A percentile compares a stretch with the other conserved stretches of the same genome.
Conservation (phyloP, 1,140 invertebrate genomes). For the Myzus persicae region DNA sequence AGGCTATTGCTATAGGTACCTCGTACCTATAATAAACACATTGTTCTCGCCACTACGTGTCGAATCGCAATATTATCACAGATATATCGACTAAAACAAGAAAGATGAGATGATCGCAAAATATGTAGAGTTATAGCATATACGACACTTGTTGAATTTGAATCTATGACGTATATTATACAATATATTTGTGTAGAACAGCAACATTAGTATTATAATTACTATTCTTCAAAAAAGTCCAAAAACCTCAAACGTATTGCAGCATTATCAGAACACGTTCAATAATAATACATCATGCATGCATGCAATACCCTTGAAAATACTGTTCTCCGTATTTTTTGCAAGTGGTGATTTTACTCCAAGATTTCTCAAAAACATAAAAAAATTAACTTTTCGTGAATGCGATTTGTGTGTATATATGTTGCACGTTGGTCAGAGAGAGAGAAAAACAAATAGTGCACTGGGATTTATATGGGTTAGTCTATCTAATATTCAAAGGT, state of each 20-base stretch:
- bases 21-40: neutral
- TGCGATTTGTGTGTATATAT: too few species aligned
- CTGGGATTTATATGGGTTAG: neutral
- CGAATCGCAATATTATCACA: neutral
- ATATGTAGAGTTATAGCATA: neutral
- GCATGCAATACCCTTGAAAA: neutral
- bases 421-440: too few species aligned
- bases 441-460: too few species aligned
- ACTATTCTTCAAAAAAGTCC: neutral
- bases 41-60: neutral
- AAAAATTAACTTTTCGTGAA: too few species aligned
- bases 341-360: too few species aligned
- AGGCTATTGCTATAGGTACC: neutral
- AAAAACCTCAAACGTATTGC: neutral
- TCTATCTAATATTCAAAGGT: neutral
- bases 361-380: too few species aligned
- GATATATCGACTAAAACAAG: neutral
- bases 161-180: neutral
- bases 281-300: neutral
- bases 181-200: neutral
- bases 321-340: too few species aligned
- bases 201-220: neutral
- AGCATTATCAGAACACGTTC: neutral
- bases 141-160: neutral
- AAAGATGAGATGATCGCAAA: neutral